Evolutionary conservation across 1,140 invertebrate genomes (phyloP).

Genomic region (Lycorma delicatula): DNA sequence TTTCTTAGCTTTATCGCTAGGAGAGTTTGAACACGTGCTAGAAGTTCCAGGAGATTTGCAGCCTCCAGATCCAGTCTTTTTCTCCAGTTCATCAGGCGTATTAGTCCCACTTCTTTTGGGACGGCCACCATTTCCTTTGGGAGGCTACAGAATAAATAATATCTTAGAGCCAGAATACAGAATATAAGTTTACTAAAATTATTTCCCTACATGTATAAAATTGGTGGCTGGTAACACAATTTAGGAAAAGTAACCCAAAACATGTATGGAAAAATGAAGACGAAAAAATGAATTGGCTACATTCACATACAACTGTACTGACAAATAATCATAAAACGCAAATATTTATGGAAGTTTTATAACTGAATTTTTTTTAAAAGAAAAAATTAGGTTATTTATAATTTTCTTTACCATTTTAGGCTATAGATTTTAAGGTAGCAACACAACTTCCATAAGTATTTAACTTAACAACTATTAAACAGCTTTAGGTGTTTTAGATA

Average conservation of each 20-base stretch:
- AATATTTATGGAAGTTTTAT: no score
- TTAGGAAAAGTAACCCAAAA: not conserved
- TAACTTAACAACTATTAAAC: no score
- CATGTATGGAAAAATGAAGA: not conserved
- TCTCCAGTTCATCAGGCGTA: slow-evolving; percentile 41
- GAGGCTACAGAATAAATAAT: slow-evolving; percentile 33
- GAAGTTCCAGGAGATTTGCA: slow-evolving; percentile 40
- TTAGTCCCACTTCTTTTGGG: slow-evolving; percentile 31
- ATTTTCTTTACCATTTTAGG: no score
- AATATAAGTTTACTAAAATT: not conserved
- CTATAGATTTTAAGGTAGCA: no score
- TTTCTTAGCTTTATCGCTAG: slow-evolving; percentile 39
- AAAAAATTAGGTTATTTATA: no score
- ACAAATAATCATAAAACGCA: no score
- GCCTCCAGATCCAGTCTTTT: slow-evolving; percentile 28
- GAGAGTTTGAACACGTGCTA: slow-evolving; percentile 40
- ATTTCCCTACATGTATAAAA: not conserved
- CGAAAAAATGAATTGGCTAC: no score
- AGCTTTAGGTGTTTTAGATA: no score
- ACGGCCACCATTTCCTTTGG: slow-evolving; percentile 42
- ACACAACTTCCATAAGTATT: no score
- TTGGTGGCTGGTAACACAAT: no score
- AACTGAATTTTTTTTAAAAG: no score
- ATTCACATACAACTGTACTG: no score
- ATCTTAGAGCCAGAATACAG: not conserved